Evolutionary conservation across 2,888 invertebrate genomes (phyloP), one percentile per base, ranked within the genome.

Genomic region (Taphrorychus bicolor): DNA sequence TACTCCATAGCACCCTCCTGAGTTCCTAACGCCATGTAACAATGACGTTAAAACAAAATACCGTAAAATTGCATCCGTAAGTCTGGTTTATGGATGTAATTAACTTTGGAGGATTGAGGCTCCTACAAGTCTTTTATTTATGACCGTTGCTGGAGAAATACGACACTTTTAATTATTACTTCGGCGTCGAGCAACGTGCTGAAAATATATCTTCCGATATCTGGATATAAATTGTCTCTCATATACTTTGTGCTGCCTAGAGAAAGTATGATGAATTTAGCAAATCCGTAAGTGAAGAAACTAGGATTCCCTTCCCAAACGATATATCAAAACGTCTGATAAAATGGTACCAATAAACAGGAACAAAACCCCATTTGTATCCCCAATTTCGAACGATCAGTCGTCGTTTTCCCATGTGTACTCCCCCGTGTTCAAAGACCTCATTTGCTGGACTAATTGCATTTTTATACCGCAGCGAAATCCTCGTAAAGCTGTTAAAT

Each of bases 71-170:
- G 64, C 69, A 65, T 65, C 52, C 60, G 52, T 52, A 65, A 61
- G 60, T 21, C 65, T 61, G 51, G 16, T 70, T 70, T 70, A 70
- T 70, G 66, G 66, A 66, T 17, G 59, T 53, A 70, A 70, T 70
- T 70, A 70, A 70, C 66, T 61, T 66, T 23, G 49, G 9, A 49
- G 59, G 48, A 59, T 59, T 59, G 59, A 48, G 59, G 59, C 23
- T 59, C 17, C 45, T 57, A 11, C 40, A 49, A 9, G 21, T 19
- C 42, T 48, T 49, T 59, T 59, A 49, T 59, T 59, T 59, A 49
- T 49, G n/a, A 23, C 24, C 24, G 5, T 57, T 19, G 42, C 42
- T 22, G n/a, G 57, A 42, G 42, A 57, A 22, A 57, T 57, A 42
- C 45, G 42, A 57, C 42, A 57, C 45, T 57, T n/a, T 57, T 57